Evolutionary conservation across 2,888 invertebrate species (phyloP), one percentile per base, ranked within the genome.

Genomic region (Lissocephala sabroskyi): DNA sequence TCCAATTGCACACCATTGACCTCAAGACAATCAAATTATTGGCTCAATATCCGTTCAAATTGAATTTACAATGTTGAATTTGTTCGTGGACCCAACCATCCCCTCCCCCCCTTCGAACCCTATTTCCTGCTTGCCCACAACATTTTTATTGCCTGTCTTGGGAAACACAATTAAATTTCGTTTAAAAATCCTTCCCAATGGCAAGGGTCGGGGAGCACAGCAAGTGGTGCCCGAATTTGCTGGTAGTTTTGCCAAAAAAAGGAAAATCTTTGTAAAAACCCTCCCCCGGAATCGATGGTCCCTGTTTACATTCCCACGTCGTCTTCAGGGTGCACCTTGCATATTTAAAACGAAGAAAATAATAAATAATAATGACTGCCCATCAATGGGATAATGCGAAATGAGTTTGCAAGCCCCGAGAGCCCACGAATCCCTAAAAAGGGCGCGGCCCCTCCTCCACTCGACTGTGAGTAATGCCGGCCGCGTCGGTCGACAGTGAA

Each of bases 301-400:
- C 50, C 55, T 78, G 79, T 76, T 71, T 71, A 70, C 68, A 73
- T 71, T 71, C 71, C 71, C 71, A 71, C 71, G 76, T 71, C 61
- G 65, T 42, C 42, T 48, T n/a, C 28, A 13, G 1, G 14, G 28
- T 41, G 52, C 74, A 62, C 75, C 66, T 75, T 70, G 78, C 68
- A 70, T 59, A 65, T 59, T 55, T 58, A 76, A 56, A 50, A 48
- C 53, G 33, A 36, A 56, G 35, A 45, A 41, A 65, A 68, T 68
- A 62, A 57, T 59, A 61, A 58, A 79, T 73, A 76, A 78, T 71
- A 78, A 73, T 68, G 77, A 79, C 68, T 41, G 52, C 58, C 55
- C 57, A 64, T 76, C 77, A 60, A 64, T 62, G 40, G 79, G 57
- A 64, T 62, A 79, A 76, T 73, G 79, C 77, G 65, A 79, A 76